phyloP scores from a whole-genome alignment of 2,113 vertebrate genomes.

The Megaceryle torquata region DNA sequence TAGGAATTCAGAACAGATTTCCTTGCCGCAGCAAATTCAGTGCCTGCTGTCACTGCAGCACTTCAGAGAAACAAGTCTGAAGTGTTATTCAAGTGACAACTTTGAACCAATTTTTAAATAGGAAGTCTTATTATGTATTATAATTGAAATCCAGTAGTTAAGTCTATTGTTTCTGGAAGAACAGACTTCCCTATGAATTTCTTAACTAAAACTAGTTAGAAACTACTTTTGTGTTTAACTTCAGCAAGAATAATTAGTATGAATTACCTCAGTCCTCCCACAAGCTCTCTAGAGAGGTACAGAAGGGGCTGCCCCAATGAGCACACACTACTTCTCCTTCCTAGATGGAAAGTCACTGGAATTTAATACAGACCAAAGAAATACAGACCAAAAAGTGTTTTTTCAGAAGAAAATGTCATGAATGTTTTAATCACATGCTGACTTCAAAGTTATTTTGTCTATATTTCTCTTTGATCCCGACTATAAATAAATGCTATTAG shows the following conservation, averaged over 20 bases:
- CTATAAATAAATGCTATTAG: slow-evolving; percentile 26
- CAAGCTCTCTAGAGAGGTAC: neutral
- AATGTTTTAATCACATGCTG: neutral
- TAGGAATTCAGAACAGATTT: slow-evolving; percentile 6
- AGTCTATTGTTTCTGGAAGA: neutral
- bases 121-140: neutral
- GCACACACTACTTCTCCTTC: neutral
- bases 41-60: neutral
- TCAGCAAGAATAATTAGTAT: neutral
- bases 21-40: neutral
- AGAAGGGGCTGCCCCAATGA: neutral
- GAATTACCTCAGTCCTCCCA: neutral
- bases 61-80: neutral
- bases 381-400: neutral
- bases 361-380: neutral
- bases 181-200: neutral
- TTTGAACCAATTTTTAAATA: neutral
- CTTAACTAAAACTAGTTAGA: neutral
- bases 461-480: slow-evolving; percentile 21
- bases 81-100: slow-evolving; percentile 6
- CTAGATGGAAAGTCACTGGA: neutral
- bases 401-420: neutral
- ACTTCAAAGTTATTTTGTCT: neutral
- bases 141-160: neutral
- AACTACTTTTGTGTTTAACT: slow-evolving; percentile 1